Percentiles rank a stretch among this genome's conserved stretches.
Evolutionary conservation across 1,140 invertebrate species (phyloP).

Genomic region (Thalassaphorura encarpata): DNA sequence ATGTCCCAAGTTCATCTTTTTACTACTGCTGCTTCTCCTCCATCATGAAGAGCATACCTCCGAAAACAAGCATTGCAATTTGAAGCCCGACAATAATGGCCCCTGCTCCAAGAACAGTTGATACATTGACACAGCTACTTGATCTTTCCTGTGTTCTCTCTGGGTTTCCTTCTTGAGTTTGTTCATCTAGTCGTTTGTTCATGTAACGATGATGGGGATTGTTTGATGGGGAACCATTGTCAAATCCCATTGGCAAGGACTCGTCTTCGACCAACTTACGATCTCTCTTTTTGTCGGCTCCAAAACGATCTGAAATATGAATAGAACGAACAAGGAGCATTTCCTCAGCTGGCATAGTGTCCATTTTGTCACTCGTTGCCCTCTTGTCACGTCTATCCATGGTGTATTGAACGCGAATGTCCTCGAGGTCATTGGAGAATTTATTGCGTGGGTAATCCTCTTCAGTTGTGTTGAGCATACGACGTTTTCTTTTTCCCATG

Average conservation of each 20-base stretch:
- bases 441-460: background rate
- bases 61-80: slow-evolving; percentile 31
- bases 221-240: slow-evolving; percentile 7
- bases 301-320: slow-evolving; percentile 85
- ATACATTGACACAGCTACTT: slow-evolving; percentile 27
- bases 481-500: slow-evolving; percentile 61
- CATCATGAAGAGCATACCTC: slow-evolving; percentile 31
- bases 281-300: slow-evolving; percentile 49
- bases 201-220: slow-evolving; percentile 1
- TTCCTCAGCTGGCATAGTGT: slow-evolving; percentile 52
- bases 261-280: slow-evolving; percentile 27
- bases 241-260: background rate
- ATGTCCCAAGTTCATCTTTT: too few relatives aligned
- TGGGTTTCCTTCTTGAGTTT: background rate
- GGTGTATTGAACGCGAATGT: slow-evolving; percentile 7
- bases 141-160: slow-evolving; percentile 16
- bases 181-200: too few relatives aligned
- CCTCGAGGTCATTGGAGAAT: slow-evolving; percentile 21
- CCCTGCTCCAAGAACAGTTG: slow-evolving; percentile 30
- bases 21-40: slow-evolving; percentile 21
- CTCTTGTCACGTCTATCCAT: slow-evolving; percentile 17
- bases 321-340: slow-evolving; percentile 79
- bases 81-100: slow-evolving; percentile 32
- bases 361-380: slow-evolving; percentile 13
- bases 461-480: slow-evolving; percentile 25